These are phyloP conservation scores for Cremastinae sp. DNA, from an alignment of 2,888 invertebrate genomes.

Conservation along the genomic window DNA sequence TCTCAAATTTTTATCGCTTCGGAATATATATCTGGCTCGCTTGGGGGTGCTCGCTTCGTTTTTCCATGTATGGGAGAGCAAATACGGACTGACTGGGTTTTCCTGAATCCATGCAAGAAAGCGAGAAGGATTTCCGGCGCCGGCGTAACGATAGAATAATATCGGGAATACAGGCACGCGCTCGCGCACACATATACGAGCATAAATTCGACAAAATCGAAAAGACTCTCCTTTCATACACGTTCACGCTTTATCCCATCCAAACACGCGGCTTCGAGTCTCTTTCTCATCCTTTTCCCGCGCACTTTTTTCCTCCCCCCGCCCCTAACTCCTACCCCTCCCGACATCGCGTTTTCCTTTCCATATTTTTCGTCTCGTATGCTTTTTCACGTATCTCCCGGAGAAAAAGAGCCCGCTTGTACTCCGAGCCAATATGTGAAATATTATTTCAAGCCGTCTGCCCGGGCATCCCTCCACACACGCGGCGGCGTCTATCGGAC, in stretches of 20 bases:
- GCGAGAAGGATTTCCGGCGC: slow-evolving; percentile 52
- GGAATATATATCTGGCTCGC: neutral
- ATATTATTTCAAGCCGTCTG: slow-evolving; percentile 56
- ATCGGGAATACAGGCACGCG: slow-evolving; percentile 25
- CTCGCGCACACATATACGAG: neutral
- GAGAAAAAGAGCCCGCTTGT: slow-evolving; percentile 6
- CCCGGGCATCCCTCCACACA: slow-evolving; percentile 29
- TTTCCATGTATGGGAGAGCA: neutral
- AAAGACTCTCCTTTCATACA: slow-evolving; percentile 41
- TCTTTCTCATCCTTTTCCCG: slow-evolving; percentile 10
- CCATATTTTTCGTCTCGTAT: slow-evolving; percentile 41
- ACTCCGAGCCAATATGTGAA: slow-evolving; percentile 51
- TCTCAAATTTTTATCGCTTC: slow-evolving; percentile 7
- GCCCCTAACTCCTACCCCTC: too few relatives aligned
- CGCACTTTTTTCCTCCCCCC: too few relatives aligned
- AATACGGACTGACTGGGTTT: slow-evolving; percentile 10
- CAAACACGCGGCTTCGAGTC: slow-evolving; percentile 7
- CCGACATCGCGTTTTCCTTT: slow-evolving; percentile 23
- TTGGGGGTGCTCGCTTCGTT: neutral
- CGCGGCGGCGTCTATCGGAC: slow-evolving; percentile 33
- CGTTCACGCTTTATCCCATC: slow-evolving; percentile 37
- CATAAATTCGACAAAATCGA: slow-evolving; percentile 46
- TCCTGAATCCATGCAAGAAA: slow-evolving; percentile 29
- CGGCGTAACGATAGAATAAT: slow-evolving; percentile 56
- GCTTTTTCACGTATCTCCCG: slow-evolving; percentile 30